Evolutionary conservation across 37 sponge, comb jelly and placozoan genomes (phyloP).

Genomic region (Theonella swinhoei): DNA sequence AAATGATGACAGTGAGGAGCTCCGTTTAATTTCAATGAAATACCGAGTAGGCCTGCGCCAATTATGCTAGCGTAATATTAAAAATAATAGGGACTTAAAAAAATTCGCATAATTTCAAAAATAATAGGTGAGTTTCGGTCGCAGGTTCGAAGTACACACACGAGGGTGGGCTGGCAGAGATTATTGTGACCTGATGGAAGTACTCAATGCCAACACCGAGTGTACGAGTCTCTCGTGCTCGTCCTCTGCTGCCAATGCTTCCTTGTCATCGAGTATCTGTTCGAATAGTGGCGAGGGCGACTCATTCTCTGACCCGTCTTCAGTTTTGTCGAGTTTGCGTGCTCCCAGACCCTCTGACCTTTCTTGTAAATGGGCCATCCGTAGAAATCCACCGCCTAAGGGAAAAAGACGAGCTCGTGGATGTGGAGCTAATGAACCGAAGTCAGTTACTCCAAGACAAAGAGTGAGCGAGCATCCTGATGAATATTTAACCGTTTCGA

Average conservation of each 20-base stretch:
- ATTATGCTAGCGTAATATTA: neutral
- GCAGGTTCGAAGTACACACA: neutral
- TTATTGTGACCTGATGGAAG: too few relatives aligned
- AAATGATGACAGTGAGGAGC: too few relatives aligned
- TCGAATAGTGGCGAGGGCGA: neutral
- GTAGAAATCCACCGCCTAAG: neutral
- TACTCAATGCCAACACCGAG: neutral
- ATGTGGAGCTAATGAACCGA: constrained; percentile 8
- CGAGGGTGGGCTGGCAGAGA: neutral
- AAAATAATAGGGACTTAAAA: neutral
- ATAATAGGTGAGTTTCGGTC: neutral
- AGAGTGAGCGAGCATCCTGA: constrained; percentile 13
- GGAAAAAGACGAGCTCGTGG: constrained; percentile 18
- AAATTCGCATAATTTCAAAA: neutral
- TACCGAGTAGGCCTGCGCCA: neutral
- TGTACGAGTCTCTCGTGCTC: neutral
- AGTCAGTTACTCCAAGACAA: constrained; percentile 3
- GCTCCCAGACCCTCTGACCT: neutral
- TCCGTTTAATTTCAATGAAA: too few relatives aligned
- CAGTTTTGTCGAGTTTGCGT: neutral
- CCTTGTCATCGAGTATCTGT: neutral
- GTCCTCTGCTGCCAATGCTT: neutral
- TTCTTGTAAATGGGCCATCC: neutral
- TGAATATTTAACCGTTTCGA: neutral
- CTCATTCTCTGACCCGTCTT: neutral